phyloP scores from a whole-genome alignment of 2,888 invertebrate species.

The Polydrusus tereticollis region DNA sequence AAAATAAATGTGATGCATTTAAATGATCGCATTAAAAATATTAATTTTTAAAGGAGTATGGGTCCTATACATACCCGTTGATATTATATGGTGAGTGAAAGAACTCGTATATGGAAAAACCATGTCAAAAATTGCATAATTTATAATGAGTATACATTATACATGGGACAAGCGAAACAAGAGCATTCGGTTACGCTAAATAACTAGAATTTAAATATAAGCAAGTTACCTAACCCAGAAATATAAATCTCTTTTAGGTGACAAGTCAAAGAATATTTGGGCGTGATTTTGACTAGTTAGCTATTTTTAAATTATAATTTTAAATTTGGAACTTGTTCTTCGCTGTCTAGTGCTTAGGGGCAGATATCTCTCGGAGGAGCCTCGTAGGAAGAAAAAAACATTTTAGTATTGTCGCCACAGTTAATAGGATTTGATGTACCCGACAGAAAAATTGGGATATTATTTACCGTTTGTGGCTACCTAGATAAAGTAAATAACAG shows the following conservation, averaged over 20 bases:
- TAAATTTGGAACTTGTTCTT: background rate
- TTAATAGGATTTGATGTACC: too few relatives aligned
- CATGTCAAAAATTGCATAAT: slow-evolving; percentile 17
- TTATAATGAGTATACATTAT: too few relatives aligned
- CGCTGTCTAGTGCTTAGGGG: too few relatives aligned
- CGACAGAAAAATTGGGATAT: too few relatives aligned
- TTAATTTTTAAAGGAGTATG: background rate
- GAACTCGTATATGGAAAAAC: background rate
- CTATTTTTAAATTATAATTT: background rate
- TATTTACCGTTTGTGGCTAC: too few relatives aligned
- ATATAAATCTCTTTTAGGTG: background rate
- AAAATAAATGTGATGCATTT: background rate
- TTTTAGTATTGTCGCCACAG: too few relatives aligned
- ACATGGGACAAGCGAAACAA: background rate
- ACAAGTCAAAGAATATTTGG: background rate
- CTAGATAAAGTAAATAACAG: too few relatives aligned
- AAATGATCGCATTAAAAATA: slow-evolving; percentile 8
- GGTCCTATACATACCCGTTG: background rate
- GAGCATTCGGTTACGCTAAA: background rate
- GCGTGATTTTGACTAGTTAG: background rate
- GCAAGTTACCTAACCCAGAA: background rate
- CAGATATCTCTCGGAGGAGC: too few relatives aligned
- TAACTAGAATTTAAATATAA: slow-evolving; percentile 1
- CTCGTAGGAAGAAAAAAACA: too few relatives aligned
- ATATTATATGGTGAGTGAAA: background rate